These are phyloP conservation scores for Plotosus lineatus DNA, from an alignment of 2,113 vertebrate species.

Conservation along the genomic window DNA sequence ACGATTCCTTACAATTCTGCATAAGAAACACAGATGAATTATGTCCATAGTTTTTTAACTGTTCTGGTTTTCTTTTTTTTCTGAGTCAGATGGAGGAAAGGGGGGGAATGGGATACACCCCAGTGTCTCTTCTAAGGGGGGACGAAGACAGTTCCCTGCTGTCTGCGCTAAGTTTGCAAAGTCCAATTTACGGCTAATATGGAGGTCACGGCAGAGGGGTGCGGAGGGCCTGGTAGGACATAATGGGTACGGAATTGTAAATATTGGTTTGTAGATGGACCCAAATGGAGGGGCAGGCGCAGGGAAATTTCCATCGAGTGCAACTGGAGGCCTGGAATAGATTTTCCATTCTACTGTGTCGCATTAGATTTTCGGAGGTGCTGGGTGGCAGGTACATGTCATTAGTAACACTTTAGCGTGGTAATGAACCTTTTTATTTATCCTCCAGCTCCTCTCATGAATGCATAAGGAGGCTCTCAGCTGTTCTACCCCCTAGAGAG, in stretches of 20 bases:
- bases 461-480: slow-evolving; percentile 89
- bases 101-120: slow-evolving; percentile 26
- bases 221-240: slow-evolving; percentile 97
- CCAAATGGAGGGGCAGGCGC: slow-evolving; percentile 80
- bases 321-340: slow-evolving; percentile 77
- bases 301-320: slow-evolving; percentile 83
- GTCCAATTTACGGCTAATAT: slow-evolving; percentile 98
- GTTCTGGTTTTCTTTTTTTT: not conserved
- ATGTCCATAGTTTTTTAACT: not conserved
- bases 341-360: slow-evolving; percentile 92
- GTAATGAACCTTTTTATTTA: slow-evolving; percentile 99
- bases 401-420: slow-evolving; percentile 98
- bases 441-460: slow-evolving; percentile 91
- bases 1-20: not conserved
- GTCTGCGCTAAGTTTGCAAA: slow-evolving; percentile 78
- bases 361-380: slow-evolving; percentile 99
- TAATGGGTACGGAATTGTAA: slow-evolving; percentile 98
- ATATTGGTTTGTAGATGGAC: slow-evolving; percentile 89
- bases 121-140: slow-evolving; percentile 56
- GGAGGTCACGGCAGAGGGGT: slow-evolving; percentile 85
- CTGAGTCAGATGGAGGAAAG: not conserved
- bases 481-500: slow-evolving; percentile 64
- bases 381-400: slow-evolving; percentile 95
- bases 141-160: slow-evolving; percentile 59
- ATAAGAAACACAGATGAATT: not conserved